A percentile compares a stretch with the other conserved stretches of the same genome.
Evolutionary conservation across 2,888 invertebrate genomes (phyloP).

Genomic region (Drosophila neutralis): DNA sequence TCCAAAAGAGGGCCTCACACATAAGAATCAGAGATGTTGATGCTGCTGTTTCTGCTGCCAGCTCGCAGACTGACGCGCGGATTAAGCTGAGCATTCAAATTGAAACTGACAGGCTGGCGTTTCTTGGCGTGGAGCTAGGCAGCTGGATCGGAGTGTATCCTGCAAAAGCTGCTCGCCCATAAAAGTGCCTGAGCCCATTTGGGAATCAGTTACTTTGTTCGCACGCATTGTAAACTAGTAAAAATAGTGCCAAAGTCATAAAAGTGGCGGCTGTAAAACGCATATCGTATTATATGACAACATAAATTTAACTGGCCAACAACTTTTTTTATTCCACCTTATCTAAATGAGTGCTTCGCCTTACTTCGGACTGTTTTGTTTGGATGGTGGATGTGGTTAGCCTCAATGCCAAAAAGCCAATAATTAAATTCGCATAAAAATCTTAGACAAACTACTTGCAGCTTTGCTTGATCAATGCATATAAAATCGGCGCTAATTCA

Average conservation of each 20-base stretch:
- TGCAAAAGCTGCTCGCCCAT: constrained; percentile 28
- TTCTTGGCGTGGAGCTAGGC: constrained; percentile 29
- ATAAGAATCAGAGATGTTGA: constrained; percentile 26
- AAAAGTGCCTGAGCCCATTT: constrained; percentile 56
- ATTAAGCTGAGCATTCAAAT: constrained; percentile 80
- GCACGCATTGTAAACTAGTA: constrained; percentile 57
- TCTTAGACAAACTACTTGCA: constrained; percentile 34
- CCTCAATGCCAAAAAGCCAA: constrained; percentile 46
- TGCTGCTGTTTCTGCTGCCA: constrained; percentile 27
- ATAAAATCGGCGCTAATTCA: constrained; percentile 68
- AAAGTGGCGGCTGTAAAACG: constrained; percentile 47
- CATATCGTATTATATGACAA: constrained; percentile 56
- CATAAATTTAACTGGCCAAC: constrained; percentile 52
- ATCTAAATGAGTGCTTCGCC: constrained; percentile 30
- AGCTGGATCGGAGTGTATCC: constrained; percentile 22
- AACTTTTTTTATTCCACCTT: constrained; percentile 40
- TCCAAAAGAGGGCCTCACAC: constrained; percentile 35
- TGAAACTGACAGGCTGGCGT: constrained; percentile 72
- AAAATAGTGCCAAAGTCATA: constrained; percentile 70
- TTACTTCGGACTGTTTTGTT: constrained; percentile 7
- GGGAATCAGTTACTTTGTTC: constrained; percentile 72
- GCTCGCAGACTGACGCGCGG: constrained; percentile 63
- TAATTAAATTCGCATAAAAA: constrained; percentile 66
- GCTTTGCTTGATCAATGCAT: constrained; percentile 25
- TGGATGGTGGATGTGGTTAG: constrained; percentile 1